Conservation (phyloP, 2,888 invertebrate genomes). For the Ceramica pisi region DNA sequence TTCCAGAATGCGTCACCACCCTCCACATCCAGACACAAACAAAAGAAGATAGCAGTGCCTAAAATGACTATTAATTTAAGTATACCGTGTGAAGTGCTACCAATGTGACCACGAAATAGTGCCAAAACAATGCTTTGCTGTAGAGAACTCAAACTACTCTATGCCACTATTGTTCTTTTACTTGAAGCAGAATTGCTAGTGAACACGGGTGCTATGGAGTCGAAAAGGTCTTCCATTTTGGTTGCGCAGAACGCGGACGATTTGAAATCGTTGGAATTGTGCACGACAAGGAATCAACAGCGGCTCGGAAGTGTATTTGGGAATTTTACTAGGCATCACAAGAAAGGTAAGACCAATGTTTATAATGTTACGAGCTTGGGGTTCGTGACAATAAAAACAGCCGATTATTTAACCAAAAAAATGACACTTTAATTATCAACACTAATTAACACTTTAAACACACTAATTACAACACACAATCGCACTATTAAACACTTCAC, state of each 20-base stretch:
- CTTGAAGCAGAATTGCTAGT: constrained; percentile 85
- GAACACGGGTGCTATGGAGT: constrained; percentile 87
- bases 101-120: constrained; percentile 84
- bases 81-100: constrained; percentile 71
- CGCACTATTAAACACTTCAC: no score
- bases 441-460: no score
- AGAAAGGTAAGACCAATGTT: constrained; percentile 79
- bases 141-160: constrained; percentile 88
- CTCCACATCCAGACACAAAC: constrained; percentile 41
- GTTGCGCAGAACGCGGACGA: constrained; percentile 85
- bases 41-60: constrained; percentile 77
- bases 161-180: constrained; percentile 85
- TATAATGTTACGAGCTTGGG: no score
- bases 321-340: constrained; percentile 88
- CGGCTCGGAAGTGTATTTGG: constrained; percentile 87
- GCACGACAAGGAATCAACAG: constrained; percentile 86
- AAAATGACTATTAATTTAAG: constrained; percentile 89
- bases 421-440: no score
- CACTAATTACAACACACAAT: no score
- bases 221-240: constrained; percentile 85
- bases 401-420: no score
- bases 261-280: constrained; percentile 84
- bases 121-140: constrained; percentile 90
- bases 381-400: no score
- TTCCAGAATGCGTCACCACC: constrained; percentile 79